These are phyloP conservation scores for Chironomus tepperi DNA, from an alignment of 1,140 invertebrate genomes.

Conservation along the genomic window DNA sequence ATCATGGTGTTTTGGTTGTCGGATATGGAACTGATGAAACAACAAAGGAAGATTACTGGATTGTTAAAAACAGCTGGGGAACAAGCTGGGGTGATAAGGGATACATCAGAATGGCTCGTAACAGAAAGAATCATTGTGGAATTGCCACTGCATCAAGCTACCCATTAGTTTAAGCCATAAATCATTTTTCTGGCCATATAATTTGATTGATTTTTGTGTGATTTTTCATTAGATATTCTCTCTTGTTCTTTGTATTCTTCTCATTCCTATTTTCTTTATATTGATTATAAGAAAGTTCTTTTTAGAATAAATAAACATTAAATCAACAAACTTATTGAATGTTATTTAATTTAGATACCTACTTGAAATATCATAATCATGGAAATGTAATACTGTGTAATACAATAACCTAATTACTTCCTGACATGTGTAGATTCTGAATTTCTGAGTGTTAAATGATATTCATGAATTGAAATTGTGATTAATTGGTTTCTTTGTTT, in stretches of 20 bases:
- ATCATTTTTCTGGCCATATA: no score
- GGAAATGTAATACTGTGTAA: no score
- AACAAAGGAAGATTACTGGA: constrained; percentile 45
- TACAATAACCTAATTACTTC: no score
- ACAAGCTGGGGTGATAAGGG: constrained; percentile 73
- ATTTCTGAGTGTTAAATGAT: no score
- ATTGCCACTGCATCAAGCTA: constrained; percentile 75
- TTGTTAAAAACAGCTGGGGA: constrained; percentile 59
- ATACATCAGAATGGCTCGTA: constrained; percentile 84
- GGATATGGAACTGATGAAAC: constrained; percentile 55
- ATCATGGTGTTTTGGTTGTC: constrained; percentile 74
- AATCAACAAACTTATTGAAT: no score
- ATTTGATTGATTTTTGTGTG: background rate
- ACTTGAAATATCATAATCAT: no score
- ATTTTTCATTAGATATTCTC: background rate
- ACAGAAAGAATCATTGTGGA: constrained; percentile 81
- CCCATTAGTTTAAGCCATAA: constrained; percentile 59
- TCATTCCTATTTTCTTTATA: constrained; percentile 6
- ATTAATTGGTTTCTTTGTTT: no score
- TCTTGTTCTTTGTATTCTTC: background rate
- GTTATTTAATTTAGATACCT: no score
- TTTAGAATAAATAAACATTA: no score
- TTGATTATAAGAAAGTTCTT: background rate
- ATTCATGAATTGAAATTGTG: no score
- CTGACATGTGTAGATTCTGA: no score